Evolutionary conservation across 1,140 invertebrate species (phyloP), one percentile per base, ranked within the genome.

Genomic region (Megalonaias nervosa): DNA sequence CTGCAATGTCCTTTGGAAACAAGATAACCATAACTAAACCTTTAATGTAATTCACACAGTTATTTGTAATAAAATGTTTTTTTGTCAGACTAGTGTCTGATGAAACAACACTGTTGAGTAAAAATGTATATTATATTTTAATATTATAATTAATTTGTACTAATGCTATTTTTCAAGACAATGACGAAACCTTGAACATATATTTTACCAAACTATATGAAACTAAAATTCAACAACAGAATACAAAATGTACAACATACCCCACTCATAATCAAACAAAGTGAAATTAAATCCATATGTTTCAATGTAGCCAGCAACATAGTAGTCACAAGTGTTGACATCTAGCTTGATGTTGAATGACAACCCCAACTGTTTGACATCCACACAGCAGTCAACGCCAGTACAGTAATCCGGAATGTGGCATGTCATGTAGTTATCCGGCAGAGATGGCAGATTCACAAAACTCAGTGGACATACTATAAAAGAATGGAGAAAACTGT

Each of bases 261-360:
- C 81, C 83, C 83, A 82, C 56, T 79, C 71, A 71, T 84, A 84
- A 17, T 77, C 59, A n/a, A 80, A 76, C 12, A 84, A 56, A 17
- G 83, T 70, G 15, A 79, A 55, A 58, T 77, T 75, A 23, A 72
- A 81, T 17, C 48, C 38, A 19, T 67, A 62, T 17, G 74, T 80
- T 62, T 84, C 83, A 38, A 84, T 82, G 0, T 81, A 81, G 21
- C 72, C 68, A 68, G 74, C 72, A 1, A 84, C 56, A 31, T 66
- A 57, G 59, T 75, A 82, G 61, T 82, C 77, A 70, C 83, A 84
- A 12, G 70, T 64, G 61, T 84, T 72, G 4, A 84, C 14, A 15
- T 81, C n/a, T 6, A 80, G 23, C 61, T 77, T 77, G 0, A 62
- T 62, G 19, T 78, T 65, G 26, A 84, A 75, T 1, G 81, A 68